Conservation (phyloP, 1,140 invertebrate species). For the Stegodyphus dumicola region DNA sequence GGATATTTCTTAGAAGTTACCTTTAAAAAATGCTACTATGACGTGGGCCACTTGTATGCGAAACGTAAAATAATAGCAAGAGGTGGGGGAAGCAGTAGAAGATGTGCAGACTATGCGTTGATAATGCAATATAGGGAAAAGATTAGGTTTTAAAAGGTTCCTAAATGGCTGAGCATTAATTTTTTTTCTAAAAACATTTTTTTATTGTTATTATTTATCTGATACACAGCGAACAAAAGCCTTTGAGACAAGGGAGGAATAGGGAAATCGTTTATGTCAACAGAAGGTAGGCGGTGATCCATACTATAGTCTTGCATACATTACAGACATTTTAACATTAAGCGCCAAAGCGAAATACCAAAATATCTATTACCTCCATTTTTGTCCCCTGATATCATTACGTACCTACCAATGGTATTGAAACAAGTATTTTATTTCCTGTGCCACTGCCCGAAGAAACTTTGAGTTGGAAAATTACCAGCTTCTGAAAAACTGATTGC, state of each 20-base stretch:
- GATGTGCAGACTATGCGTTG: too few species aligned
- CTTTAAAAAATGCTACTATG: too few species aligned
- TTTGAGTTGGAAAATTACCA: too few species aligned
- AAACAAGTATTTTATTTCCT: too few species aligned
- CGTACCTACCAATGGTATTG: too few species aligned
- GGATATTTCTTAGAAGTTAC: too few species aligned
- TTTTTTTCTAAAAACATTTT: neutral
- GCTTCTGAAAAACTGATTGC: too few species aligned
- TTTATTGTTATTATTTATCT: neutral
- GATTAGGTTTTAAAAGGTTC: neutral
- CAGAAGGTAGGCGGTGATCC: neutral
- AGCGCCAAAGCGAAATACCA: neutral
- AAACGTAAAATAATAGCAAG: too few species aligned
- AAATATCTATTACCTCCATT: neutral
- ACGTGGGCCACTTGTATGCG: too few species aligned
- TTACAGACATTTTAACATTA: neutral
- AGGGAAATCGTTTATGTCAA: neutral
- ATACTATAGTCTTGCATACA: neutral
- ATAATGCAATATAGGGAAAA: neutral
- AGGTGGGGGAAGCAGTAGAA: too few species aligned
- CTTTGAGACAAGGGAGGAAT: neutral
- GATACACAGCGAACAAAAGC: neutral
- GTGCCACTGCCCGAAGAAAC: too few species aligned
- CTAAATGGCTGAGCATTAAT: neutral
- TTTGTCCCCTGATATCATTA: neutral